Evolutionary conservation across 2,113 vertebrate species (phyloP), one percentile per base, ranked within the genome.

Genomic region (Phoxinus phoxinus): DNA sequence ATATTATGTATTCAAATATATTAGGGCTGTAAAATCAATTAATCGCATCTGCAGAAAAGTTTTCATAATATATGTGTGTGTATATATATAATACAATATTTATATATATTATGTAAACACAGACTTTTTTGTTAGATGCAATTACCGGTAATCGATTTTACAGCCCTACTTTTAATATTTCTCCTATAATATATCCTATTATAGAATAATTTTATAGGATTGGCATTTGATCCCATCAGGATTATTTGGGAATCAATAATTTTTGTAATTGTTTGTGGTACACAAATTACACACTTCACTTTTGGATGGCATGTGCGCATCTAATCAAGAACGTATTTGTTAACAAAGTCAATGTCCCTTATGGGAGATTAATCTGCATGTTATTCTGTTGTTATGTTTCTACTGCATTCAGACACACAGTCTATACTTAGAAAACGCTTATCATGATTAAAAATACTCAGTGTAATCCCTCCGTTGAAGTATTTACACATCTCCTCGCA

Each of bases 311-410:
- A 30, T 32, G 63, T 35, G 17, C 30, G 1, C 32, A 12, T 41
- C 19, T 37, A 4, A 71, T 71, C 32, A 71, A 1, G 35, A 41
- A 11, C 4, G 4, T 71, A 71, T 41, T 71, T 37, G 35, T 71
- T 21, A 69, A 10, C 0, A 10, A 21, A 21, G 7, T 37, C 32
- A 37, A 10, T 71, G 67, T 37, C 32, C 32, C 32, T 69, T 19
- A 3, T 69, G 32, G 65, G 67, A 71, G 67, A 71, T 0, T 0
- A 0, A 10, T 71, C 17, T 71, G 32, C 4, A 59, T 51, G 51
- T 32, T 71, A 35, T 44, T 71, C n/a, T 74, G 67, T 46, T 53
- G 63, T 73, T 51, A 79, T 63, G 83, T 74, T 74, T 83, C 44
- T 63, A 72, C 63, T 63, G 63, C 1, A 79, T 35, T 69, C 56